These are phyloP conservation scores for Globodera ellingtonae DNA, from an alignment of 1,140 invertebrate species.

Conservation along the genomic window DNA sequence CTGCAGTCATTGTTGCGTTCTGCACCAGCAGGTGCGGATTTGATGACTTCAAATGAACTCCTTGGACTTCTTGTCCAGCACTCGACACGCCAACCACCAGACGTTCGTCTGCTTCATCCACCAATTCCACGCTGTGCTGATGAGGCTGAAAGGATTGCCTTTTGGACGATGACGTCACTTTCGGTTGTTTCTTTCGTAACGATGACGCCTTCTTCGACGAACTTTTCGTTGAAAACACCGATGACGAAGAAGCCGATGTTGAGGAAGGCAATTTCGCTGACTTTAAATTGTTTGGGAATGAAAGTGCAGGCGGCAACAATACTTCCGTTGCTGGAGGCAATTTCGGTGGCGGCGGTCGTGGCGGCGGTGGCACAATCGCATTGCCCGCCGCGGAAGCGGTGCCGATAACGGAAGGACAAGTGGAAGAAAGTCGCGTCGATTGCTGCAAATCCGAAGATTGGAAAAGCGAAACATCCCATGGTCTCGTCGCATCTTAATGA, in stretches of 20 bases:
- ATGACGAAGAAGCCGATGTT: no score
- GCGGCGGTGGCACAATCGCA: conserved; percentile 6
- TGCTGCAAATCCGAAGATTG: not conserved
- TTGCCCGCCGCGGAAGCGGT: not conserved
- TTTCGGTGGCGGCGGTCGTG: conserved; percentile 25
- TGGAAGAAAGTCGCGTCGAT: not conserved
- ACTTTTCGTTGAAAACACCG: not conserved
- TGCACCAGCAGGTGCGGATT: not conserved
- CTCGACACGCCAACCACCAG: not conserved
- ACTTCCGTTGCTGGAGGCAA: not conserved
- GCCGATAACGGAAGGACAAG: not conserved
- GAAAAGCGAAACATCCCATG: not conserved
- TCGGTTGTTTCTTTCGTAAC: not conserved
- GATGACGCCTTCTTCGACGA: not conserved
- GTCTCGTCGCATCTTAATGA: no score
- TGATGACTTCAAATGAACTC: not conserved
- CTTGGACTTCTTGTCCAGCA: not conserved
- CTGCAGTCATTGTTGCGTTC: not conserved
- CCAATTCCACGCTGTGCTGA: not conserved
- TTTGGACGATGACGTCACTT: not conserved
- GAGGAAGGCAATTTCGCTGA: not conserved
- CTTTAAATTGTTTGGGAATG: conserved; percentile 6
- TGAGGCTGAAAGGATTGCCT: not conserved
- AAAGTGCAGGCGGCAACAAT: no score
- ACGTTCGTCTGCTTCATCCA: conserved; percentile 8